Base-by-base conservation (phyloP, 2,113 vertebrate genomes). In the Elgaria multicarinata region DNA sequence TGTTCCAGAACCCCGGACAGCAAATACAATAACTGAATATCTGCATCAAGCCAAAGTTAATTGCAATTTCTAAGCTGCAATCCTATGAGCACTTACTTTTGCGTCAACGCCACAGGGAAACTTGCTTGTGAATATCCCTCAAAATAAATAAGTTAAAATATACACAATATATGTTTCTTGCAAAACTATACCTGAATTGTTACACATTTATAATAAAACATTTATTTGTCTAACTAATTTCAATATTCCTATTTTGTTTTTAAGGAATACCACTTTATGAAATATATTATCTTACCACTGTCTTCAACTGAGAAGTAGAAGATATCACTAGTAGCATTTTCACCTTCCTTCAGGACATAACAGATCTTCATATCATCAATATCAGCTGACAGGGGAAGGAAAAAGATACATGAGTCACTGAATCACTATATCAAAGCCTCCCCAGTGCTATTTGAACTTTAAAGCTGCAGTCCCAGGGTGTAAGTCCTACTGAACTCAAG, bases 231-330 rank as follows among this genome's bases (percentile, higher is more conserved):
- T 36, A 53, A 81, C 66, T 10, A 8, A 33, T 80, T 75, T 53
- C 31, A 76, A 31, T 78, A 75, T 39, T 22, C 18, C 31, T 5
- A 20, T 62, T 4, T 42, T 14, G 44, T 67, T 64, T 85, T 64
- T 26, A 89, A 53, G 9, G 26, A 12, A 87, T 0, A 2, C 36
- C 53, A 44, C 24, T 85, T 31, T 33, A 42, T 86, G n/a, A 87
- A 66, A 50, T 44, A 71, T 50, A 91, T 69, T 66, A 36, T 42
- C 98, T 95, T 97, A 98, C 98, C 97, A 6, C 89, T 96, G 94
- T 98, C 98, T 97, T 98, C 97, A 75, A 98, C 92, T 24, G 97
- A 98, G 93, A 99, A 98, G 95, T 97, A 98, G 95, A 99, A 98
- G 90, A 97, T 96, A 55, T 98, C 98, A 84, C 96, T 97, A n/a